phyloP scores from a whole-genome alignment of 2,113 vertebrate genomes.

The Nothoprocta perdicaria region DNA sequence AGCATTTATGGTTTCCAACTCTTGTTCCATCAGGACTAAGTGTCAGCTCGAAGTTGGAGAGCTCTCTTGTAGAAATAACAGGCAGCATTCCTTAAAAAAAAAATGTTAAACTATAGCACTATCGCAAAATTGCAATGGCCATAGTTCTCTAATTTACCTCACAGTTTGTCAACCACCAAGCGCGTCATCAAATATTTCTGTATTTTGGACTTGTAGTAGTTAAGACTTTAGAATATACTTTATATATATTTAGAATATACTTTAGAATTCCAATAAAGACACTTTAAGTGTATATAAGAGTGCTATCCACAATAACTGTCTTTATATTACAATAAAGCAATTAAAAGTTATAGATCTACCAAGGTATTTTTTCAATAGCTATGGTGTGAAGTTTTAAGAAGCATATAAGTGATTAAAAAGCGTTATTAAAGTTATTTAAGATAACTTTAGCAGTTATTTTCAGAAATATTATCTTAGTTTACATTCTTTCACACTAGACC shows the following conservation, averaged over 20 bases:
- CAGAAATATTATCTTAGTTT: neutral
- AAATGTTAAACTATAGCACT: neutral
- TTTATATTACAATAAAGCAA: neutral
- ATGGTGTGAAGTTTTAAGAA: neutral
- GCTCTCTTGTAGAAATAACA: constrained; percentile 89
- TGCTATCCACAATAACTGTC: neutral
- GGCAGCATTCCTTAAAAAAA: constrained; percentile 89
- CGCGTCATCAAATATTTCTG: neutral
- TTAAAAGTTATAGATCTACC: neutral
- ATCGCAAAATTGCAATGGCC: neutral
- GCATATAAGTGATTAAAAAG: neutral
- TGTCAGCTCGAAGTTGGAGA: constrained; percentile 93
- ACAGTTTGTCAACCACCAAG: neutral
- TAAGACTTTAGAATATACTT: neutral
- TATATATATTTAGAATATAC: neutral
- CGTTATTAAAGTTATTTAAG: neutral
- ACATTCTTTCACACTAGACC: neutral
- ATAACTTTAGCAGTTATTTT: neutral
- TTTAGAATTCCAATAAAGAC: neutral
- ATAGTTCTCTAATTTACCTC: neutral
- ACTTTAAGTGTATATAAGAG: neutral
- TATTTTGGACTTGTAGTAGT: neutral
- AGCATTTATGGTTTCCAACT: constrained; percentile 92
- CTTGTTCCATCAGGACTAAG: constrained; percentile 92
- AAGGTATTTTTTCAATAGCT: neutral